These are phyloP conservation scores for Temnopleurus reevesii DNA, from an alignment of 53 echinoderm and acorn worm genomes.

Conservation along the genomic window DNA sequence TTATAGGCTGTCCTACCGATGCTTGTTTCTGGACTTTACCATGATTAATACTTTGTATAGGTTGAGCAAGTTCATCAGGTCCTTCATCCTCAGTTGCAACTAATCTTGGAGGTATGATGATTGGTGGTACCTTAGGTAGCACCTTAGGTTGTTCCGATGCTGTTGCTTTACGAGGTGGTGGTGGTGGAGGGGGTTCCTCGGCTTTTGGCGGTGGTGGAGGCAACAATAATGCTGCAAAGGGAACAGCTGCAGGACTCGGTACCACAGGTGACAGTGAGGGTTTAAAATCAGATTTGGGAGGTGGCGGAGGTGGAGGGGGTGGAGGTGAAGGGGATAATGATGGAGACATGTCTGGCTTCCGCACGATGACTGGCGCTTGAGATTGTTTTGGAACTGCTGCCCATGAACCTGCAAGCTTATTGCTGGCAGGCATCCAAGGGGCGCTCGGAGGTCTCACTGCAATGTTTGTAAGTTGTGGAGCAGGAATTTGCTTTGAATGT, in stretches of 20 bases:
- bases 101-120: background rate
- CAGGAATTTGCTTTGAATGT: background rate
- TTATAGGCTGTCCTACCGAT: conserved; percentile 20
- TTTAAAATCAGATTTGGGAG: background rate
- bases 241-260: background rate
- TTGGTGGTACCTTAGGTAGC: background rate
- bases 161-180: background rate
- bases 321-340: conserved; percentile 35
- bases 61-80: background rate
- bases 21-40: background rate
- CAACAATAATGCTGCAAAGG: conserved; percentile 38
- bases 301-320: conserved; percentile 43
- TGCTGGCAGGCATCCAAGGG: conserved; percentile 5
- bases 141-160: background rate
- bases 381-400: no score
- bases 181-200: conserved; percentile 31
- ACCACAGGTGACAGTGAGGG: background rate
- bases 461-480: background rate
- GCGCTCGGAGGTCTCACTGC: background rate
- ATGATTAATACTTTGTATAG: background rate
- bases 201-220: conserved; percentile 45
- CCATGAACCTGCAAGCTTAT: no score
- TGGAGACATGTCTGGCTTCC: background rate
- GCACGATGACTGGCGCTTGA: background rate
- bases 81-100: background rate